phyloP scores from a whole-genome alignment of 2,113 vertebrate genomes.

The Pluvianellus socialis region DNA sequence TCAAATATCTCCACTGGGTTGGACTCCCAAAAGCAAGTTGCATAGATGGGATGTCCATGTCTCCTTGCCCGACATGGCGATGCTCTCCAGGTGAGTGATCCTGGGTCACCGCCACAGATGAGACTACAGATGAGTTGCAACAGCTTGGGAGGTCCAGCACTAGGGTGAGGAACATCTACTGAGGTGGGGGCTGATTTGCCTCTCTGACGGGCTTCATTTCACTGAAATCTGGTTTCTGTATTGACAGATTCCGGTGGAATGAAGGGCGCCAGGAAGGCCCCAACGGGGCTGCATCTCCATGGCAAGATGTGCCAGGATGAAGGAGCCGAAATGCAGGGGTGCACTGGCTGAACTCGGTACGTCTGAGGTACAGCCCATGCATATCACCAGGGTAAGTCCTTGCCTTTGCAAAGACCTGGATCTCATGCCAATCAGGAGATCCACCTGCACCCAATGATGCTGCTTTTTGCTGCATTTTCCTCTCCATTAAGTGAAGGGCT shows the following conservation, averaged over 20 bases:
- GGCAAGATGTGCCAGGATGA: neutral
- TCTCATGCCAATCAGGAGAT: neutral
- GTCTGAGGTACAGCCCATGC: neutral
- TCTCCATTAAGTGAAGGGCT: neutral
- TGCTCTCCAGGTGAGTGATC: neutral
- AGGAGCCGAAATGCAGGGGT: rapidly evolving
- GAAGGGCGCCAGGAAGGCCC: constrained; percentile 55
- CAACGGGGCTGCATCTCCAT: neutral
- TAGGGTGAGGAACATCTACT: neutral
- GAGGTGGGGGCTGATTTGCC: neutral
- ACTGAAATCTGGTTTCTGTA: constrained; percentile 52
- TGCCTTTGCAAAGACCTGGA: neutral
- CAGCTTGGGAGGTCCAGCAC: rapidly evolving
- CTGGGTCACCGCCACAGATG: rapidly evolving
- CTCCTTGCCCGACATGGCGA: rapidly evolving
- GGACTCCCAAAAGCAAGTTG: neutral
- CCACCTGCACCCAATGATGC: neutral
- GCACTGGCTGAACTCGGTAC: neutral
- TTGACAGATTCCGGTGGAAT: constrained; percentile 68
- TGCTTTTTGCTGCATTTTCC: neutral
- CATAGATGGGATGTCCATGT: neutral
- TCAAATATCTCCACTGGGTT: neutral
- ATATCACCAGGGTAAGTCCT: neutral
- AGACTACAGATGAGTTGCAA: neutral
- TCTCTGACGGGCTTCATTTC: constrained; percentile 57